Base-by-base conservation (phyloP, 2,797 vertebrate species). In the Falco novaeseelandiae region DNA sequence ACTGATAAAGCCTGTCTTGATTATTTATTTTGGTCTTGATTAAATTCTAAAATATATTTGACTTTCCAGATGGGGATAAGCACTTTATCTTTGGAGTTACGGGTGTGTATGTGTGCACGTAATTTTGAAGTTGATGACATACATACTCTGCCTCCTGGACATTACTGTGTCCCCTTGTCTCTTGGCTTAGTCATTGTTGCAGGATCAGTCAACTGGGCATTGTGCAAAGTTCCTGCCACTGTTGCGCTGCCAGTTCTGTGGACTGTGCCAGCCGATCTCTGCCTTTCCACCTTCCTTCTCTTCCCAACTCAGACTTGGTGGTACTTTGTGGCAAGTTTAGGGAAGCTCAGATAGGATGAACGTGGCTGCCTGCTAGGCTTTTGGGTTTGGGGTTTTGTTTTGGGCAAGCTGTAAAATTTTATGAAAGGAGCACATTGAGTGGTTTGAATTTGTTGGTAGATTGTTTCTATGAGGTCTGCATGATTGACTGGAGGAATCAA, bases 21-120 rank as follows among this genome's bases (percentile, higher is more conserved):
- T 93, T 76, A 80, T 62, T 15, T 73, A 61, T 86, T 91, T 95
- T 91, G 52, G 87, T 83, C 57, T 90, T 89, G 84, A 73, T 94
- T 85, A 93, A 65, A 63, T 91, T 83, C 18, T 83, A 57, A 91
- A 92, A 67, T 66, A 29, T 13, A 55, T 87, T 66, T 70, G 51
- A 87, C 52, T 83, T 95, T 90, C 81, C 83, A 92, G 87, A 63
- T 83, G 71, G 87, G 51, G 40, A 67, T 62, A 80, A 89, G 61
- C 0, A 0, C 59, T 92, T 70, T 69, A 26, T 89, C 73, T 80
- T 84, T 73, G 57, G 51, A 87, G 57, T 73, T 84, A 80, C 70
- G 23, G 49, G 21, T 1, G 1, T 55, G 34, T 66, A n/a, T 42
- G 18, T 14, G 17, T 54, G 38, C 44, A n/a, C 0, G 0, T 66